Percentiles rank a stretch among this genome's conserved stretches.
phyloP scores from a whole-genome alignment of 1,140 invertebrate genomes.

The Melipona quadrifasciata region DNA sequence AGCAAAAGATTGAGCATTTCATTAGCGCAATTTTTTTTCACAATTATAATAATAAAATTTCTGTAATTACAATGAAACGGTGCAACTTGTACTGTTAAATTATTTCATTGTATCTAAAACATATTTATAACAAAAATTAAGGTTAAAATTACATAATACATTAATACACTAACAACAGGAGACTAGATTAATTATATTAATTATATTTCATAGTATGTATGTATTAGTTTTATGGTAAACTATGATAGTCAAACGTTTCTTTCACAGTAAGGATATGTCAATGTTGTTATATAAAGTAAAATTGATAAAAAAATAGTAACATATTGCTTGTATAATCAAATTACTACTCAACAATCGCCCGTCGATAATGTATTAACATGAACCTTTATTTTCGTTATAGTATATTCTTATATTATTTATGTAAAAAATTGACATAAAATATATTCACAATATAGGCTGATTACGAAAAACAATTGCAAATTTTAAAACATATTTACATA shows the following conservation, averaged over 20 bases:
- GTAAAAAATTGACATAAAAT: neutral
- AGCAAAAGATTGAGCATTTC: constrained; percentile 10
- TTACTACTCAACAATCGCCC: neutral
- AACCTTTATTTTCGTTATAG: constrained; percentile 10
- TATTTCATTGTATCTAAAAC: neutral
- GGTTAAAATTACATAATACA: constrained; percentile 6
- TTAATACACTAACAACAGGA: constrained; percentile 30
- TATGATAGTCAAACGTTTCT: neutral
- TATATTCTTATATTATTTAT: constrained; percentile 1
- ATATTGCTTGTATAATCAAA: neutral
- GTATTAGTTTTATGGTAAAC: neutral
- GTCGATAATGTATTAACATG: constrained; percentile 29
- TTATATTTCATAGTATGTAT: neutral
- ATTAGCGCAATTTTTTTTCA: neutral
- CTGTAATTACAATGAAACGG: neutral
- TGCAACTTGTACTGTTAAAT: constrained; percentile 1
- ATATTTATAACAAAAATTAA: constrained; percentile 33
- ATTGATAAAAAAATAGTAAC: constrained; percentile 3
- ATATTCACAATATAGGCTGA: constrained; percentile 26
- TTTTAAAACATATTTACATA: constrained; percentile 53
- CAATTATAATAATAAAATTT: neutral
- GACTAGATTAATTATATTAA: constrained; percentile 4
- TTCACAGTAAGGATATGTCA: neutral
- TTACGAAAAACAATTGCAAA: neutral
- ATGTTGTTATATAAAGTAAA: neutral